These are phyloP conservation scores for Lagopus leucura DNA, from an alignment of 2,113 vertebrate species.

Conservation along the genomic window DNA sequence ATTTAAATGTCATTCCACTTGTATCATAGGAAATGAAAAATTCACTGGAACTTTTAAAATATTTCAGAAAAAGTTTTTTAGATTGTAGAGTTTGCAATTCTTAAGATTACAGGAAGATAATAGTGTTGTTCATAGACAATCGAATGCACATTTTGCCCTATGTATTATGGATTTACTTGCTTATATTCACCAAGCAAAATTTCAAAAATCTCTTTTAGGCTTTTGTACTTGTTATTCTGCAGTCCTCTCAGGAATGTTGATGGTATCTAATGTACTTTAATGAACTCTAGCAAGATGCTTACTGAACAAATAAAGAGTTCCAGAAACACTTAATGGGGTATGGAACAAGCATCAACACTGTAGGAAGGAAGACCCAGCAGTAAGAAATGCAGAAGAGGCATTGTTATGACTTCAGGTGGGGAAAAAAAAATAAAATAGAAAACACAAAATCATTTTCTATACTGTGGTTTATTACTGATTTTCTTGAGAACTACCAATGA, in stretches of 20 bases:
- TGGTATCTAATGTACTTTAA: conserved; percentile 15
- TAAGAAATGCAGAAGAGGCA: not conserved
- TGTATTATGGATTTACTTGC: not conserved
- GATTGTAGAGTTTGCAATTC: not conserved
- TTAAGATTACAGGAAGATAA: not conserved
- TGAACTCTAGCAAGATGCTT: conserved; percentile 20
- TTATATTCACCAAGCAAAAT: not conserved
- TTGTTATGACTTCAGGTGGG: not conserved
- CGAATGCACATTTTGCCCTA: not conserved
- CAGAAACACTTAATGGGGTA: not conserved
- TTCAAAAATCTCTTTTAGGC: not conserved
- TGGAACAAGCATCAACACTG: not conserved
- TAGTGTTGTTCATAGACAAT: not conserved
- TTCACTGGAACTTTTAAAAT: not conserved
- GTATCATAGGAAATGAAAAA: not conserved
- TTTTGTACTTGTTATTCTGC: not conserved
- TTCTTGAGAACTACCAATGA: conserved; percentile 22
- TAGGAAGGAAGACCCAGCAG: not conserved
- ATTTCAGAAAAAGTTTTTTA: not conserved
- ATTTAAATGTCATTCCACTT: not conserved
- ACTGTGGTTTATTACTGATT: not conserved
- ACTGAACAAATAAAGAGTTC: conserved; percentile 1
- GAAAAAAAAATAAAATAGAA: not conserved
- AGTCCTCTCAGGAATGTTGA: not conserved
- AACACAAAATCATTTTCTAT: not conserved